These are phyloP conservation scores for Anguilla marmorata DNA, from an alignment of 2,797 vertebrate species.

Conservation along the genomic window DNA sequence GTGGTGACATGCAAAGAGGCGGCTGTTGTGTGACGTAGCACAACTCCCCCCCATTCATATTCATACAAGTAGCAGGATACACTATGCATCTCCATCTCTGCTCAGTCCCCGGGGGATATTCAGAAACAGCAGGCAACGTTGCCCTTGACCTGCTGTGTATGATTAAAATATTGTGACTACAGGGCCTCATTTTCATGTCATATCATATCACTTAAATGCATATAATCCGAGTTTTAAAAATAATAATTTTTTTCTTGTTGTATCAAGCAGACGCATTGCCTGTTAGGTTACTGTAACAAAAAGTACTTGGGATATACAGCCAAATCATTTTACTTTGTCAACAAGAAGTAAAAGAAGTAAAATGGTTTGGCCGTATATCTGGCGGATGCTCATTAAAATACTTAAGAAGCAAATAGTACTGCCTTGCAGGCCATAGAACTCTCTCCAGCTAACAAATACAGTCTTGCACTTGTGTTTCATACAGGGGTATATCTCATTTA, in stretches of 20 bases:
- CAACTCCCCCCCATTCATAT: not conserved
- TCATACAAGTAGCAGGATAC: not conserved
- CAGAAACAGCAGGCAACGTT: not conserved
- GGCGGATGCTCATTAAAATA: not conserved
- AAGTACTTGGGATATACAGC: not conserved
- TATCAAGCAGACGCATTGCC: not conserved
- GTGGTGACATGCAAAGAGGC: constrained; percentile 8
- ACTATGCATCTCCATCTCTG: not conserved
- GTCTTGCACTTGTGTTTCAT: too few species aligned
- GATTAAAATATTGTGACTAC: not conserved
- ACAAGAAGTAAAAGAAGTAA: not conserved
- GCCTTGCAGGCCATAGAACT: not conserved
- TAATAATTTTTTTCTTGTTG: not conserved
- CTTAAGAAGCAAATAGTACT: not conserved
- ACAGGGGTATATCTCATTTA: too few species aligned
- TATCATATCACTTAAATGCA: not conserved
- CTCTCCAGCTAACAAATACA: not conserved
- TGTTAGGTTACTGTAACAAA: too few species aligned
- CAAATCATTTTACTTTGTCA: not conserved
- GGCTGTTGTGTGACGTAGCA: not conserved
- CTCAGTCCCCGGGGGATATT: not conserved
- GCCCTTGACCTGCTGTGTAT: not conserved
- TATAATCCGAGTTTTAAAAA: not conserved
- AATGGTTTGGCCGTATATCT: not conserved
- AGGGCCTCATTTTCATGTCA: not conserved